Percentiles rank a stretch among this genome's conserved stretches.
Evolutionary conservation across 1,140 invertebrate species (phyloP).

Genomic region (Euura lappo): DNA sequence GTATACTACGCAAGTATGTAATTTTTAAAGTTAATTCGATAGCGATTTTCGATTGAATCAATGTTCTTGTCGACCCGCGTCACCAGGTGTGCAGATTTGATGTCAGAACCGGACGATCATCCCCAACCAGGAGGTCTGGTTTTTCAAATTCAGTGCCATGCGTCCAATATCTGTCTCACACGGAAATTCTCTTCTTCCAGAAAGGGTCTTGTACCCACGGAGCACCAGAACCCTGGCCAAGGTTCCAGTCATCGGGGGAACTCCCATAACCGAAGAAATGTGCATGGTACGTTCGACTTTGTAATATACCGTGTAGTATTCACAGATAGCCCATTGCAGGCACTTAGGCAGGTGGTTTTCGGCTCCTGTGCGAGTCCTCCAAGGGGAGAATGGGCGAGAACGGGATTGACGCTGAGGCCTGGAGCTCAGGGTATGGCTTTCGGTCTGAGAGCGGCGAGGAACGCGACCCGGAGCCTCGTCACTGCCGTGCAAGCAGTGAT

Average conservation of each 20-base stretch:
- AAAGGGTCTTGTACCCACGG: conserved; percentile 59
- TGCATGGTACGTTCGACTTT: conserved; percentile 61
- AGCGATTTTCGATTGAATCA: conserved; percentile 15
- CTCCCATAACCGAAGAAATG: conserved; percentile 69
- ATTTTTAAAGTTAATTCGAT: no score
- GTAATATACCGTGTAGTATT: neutral
- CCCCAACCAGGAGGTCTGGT: conserved; percentile 47
- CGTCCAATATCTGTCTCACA: neutral
- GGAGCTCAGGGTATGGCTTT: conserved; percentile 65
- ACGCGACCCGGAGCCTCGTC: conserved; percentile 69
- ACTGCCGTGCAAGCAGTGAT: conserved; percentile 72
- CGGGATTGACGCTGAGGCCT: conserved; percentile 65
- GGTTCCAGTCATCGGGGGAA: conserved; percentile 63
- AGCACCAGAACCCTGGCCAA: conserved; percentile 50
- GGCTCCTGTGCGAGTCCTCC: conserved; percentile 67
- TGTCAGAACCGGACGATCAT: conserved; percentile 50
- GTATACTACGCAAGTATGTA: no score
- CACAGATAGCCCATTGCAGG: conserved; percentile 48
- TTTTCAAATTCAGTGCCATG: no score
- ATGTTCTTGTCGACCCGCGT: conserved; percentile 49
- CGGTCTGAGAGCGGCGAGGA: conserved; percentile 66
- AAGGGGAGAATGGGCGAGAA: conserved; percentile 68
- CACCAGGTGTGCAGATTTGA: conserved; percentile 50
- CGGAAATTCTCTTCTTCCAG: conserved; percentile 41
- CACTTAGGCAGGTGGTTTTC: conserved; percentile 64